These are phyloP conservation scores for Hozukius guyotensis DNA, from an alignment of 2,797 vertebrate genomes.

Conservation along the genomic window DNA sequence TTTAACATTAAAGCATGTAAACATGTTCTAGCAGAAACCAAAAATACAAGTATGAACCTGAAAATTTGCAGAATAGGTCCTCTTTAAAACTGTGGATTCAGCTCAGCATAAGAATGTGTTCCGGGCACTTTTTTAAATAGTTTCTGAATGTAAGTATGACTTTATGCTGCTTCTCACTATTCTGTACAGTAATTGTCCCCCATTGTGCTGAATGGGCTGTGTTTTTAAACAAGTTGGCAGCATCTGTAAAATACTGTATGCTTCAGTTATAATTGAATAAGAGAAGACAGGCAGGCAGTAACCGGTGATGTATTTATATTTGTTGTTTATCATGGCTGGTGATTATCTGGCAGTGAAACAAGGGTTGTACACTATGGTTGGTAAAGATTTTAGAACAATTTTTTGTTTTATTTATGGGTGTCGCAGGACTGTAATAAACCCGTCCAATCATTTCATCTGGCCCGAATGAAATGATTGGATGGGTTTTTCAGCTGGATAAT, in stretches of 20 bases:
- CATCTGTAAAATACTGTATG: slow-evolving; percentile 3
- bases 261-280: slow-evolving; percentile 25
- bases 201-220: neutral
- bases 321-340: neutral
- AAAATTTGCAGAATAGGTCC: too few relatives aligned
- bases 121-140: neutral
- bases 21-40: too few relatives aligned
- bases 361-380: neutral
- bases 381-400: too few relatives aligned
- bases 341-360: neutral
- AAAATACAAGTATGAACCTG: too few relatives aligned
- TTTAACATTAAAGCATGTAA: too few relatives aligned
- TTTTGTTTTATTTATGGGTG: too few relatives aligned
- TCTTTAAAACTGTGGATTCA: neutral
- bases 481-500: too few relatives aligned
- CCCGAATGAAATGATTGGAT: too few relatives aligned
- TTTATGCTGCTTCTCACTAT: slow-evolving; percentile 15
- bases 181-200: slow-evolving; percentile 10
- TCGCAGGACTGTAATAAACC: too few relatives aligned
- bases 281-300: neutral
- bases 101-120: neutral
- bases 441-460: too few relatives aligned
- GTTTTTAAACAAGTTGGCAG: slow-evolving; percentile 23
- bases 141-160: neutral
- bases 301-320: slow-evolving; percentile 7